Base-by-base conservation (phyloP, 1,140 invertebrate species). In the Heterodera schachtii region DNA sequence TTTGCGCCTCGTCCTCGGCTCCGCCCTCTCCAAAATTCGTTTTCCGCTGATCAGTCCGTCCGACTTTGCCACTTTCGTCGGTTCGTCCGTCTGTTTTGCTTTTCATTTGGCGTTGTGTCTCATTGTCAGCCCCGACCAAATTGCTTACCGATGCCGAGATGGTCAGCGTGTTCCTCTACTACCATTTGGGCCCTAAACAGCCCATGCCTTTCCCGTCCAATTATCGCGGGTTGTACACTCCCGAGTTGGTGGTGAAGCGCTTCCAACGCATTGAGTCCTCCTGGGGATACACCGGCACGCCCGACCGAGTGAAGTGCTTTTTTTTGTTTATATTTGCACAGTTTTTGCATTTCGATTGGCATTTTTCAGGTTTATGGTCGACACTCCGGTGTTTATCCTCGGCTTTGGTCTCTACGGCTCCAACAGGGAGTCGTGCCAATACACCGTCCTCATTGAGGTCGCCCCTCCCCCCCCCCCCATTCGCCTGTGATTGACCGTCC, bases 351-450 rank as follows among this genome's bases (percentile, higher is more conserved):
- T 76, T 44, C 21, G 52, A 80, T 47, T 67, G 6, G 60, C 41
- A 49, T 82, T n/a, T 44, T 91, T 69, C 86, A 94, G 94, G 85
- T 96, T 96, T 90, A 93, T 93, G 75, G 94, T 95, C 1, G 95
- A 95, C 90, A 92, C 93, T 83, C 92, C 93, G 82, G 95, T 96
- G 84, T 95, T 94, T 91, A 92, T 96, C 8, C 93, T 95, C 70
- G 95, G 95, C 7, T 95, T 95, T 91, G 95, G 95, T 78, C 91
- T 96, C 64, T 96, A 95, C 91, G 95, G 95, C 21, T 95, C 94
- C 71, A 94, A 95, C 84, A 93, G 94, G 90, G 94, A 94, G 11
- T 93, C 94, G 4, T 93, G 93, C 4, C 94, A 95, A 89, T 96
- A 96, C 90, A 92, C 93, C 87, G 94, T 94, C 49, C 92, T 93